Base-by-base conservation (phyloP, 2,113 vertebrate genomes). In the Argyrosomus japonicus region DNA sequence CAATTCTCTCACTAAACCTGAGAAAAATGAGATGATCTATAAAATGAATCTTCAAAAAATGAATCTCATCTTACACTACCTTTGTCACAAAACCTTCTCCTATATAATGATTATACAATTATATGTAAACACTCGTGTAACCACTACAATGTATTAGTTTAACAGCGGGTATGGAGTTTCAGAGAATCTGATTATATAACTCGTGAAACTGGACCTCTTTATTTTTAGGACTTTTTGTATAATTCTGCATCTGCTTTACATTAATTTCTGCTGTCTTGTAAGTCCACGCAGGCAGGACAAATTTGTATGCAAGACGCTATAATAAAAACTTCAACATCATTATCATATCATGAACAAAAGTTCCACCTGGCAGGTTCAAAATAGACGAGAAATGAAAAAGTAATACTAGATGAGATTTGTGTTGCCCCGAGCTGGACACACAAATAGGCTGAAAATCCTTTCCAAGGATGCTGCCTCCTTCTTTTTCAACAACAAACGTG, bases 341-440 rank as follows among this genome's bases (percentile, higher is more conserved):
- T 63, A 74, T 79, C 58, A 61, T 67, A 84, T 64, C 60, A 23
- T 11, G 21, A 67, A 61, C 74, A 76, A 63, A 67, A 32, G 32
- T 43, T 62, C n/a, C 43, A 87, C 75, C 81, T 76, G 82, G 53
- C 77, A 84, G 60, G 47, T 77, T 63, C 2, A 54, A 77, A 87
- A 53, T 8, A 76, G 36, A 63, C 2, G 4, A 68, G 51, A 75
- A 82, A 83, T 65, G 19, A 62, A 63, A 81, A 61, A 82, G 75
- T 32, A 75, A 81, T 32, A 61, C 32, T 13, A 76, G 65, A 78
- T 81, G 60, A 88, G 77, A 63, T 84, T 68, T 40, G 73, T 6
- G 65, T 78, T 57, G 83, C 78, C 68, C 56, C 23, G 1, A 86
- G 88, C 67, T 76, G 79, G 73, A 88, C 68, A 57, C 75, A 68